Base-by-base conservation (phyloP, 2,888 invertebrate species). In the Platypus cylindrus region DNA sequence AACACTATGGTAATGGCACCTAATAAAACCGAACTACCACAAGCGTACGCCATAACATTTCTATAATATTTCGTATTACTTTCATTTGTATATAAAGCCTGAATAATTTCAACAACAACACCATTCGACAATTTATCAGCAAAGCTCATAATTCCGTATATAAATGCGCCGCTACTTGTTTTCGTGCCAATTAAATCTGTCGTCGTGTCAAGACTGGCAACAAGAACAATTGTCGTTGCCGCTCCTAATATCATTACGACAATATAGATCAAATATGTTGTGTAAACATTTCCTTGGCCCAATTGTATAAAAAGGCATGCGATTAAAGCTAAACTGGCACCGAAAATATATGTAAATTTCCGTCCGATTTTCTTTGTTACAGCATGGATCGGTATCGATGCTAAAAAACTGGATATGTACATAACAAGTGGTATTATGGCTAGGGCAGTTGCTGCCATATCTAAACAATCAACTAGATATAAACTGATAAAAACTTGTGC, bases 81-180 rank as follows among this genome's bases (percentile, higher is more conserved):
- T 12, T 44, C 40, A 34, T 58, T 53, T 36, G 58, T 62, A 39
- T 64, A 65, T 44, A 81, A 67, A 52, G 75, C 68, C 59, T 91
- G 87, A 51, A 93, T 82, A 3, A 80, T 46, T 39, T 82, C 75
- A 33, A 91, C 84, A 24, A 80, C 83, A 9, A 85, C 45, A 4
- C 93, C 93, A 62, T 90, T 91, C 1, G 84, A 75, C 5, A 93
- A 63, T 62, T 93, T 94, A 63, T 93, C 93, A 8, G 78, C 70
- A 55, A 93, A 90, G 58, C 90, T 90, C 85, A 93, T 90, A n/a
- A 84, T 71, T 55, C 44, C 44, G 20, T 44, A 44, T 8, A 44
- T 39, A 60, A 91, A 91, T 17, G 91, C 91, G 3, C 89, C 85
- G 43, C 77, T 84, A 48, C 82, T 79, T 0, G 81, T 82, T 53